Evolutionary conservation across 2,888 invertebrate species (phyloP), one percentile per base, ranked within the genome.

Genomic region (Drosophila colorata): DNA sequence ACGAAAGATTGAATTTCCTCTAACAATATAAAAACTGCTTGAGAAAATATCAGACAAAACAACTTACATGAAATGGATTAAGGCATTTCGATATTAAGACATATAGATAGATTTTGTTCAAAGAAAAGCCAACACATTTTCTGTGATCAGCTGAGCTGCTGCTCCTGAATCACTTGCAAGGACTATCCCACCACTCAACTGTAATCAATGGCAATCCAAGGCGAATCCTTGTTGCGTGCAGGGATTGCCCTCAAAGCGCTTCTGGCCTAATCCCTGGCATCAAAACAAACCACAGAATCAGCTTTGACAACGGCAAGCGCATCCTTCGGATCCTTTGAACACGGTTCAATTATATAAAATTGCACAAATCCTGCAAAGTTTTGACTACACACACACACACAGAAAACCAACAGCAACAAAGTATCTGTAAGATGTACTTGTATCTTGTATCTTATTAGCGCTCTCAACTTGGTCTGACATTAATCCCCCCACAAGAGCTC

Each of bases 351-450:
- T 86, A 80, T 77, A 74, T 84, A 61, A 80, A 83, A 88, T 83
- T 83, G 84, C 87, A 58, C 71, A 88, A 83, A 86, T 86, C 88
- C 83, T 71, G 79, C 77, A 72, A 83, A 83, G 53, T 75, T 82
- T 78, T 68, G 49, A 71, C 58, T 55, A 51, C 56, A 44, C 52
- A 53, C 25, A 57, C 28, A 20, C 51, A 38, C 23, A 25, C n/a
- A n/a, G n/a, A 13, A 3, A 13, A n/a, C 13, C 18, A 18, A 20
- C 41, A 41, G 13, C 9, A 11, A 23, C 41, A 9, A 73, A 76
- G 64, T 47, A 61, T 68, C 48, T 61, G 38, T 37, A 43, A 55
- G 41, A 56, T 57, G 59, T 65, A 37, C 37, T 59, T 60, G 78
- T 61, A 68, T 46, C 59, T 70, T 74, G 75, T 82, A 71, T 86